Conservation (phyloP, 1,140 invertebrate species). For the Drosophila sp. region DNA sequence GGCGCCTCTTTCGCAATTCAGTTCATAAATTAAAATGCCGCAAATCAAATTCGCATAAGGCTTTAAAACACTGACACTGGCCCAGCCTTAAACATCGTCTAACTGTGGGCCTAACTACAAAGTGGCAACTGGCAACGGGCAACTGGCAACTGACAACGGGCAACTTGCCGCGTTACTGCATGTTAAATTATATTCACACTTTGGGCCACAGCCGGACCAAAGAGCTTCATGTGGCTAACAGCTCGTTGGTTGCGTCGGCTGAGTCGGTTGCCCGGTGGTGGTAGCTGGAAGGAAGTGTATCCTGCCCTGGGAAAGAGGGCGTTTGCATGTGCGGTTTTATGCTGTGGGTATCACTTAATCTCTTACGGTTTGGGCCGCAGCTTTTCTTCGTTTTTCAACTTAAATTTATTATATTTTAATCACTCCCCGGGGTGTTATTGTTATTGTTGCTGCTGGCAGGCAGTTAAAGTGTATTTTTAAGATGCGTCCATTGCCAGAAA, state of each 20-base stretch:
- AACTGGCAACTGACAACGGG: constrained; percentile 1
- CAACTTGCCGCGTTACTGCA: constrained; percentile 54
- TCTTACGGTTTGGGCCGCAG: constrained; percentile 69
- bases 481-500: constrained; percentile 33
- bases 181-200: constrained; percentile 83
- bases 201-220: constrained; percentile 56
- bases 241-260: neutral
- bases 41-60: constrained; percentile 81
- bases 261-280: neutral
- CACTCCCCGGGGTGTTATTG: constrained; percentile 79
- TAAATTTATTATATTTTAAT: constrained; percentile 84
- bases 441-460: constrained; percentile 43
- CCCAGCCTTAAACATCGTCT: constrained; percentile 32
- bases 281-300: neutral
- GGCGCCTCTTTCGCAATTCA: constrained; percentile 57
- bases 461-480: constrained; percentile 75
- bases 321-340: constrained; percentile 81
- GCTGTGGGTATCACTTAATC: constrained; percentile 78
- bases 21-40: constrained; percentile 83
- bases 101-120: constrained; percentile 12
- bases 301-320: constrained; percentile 10
- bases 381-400: constrained; percentile 75
- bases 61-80: constrained; percentile 69
- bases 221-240: constrained; percentile 40
- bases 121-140: neutral